These are phyloP conservation scores for Setophaga kirtlandii DNA, from an alignment of 2,113 vertebrate genomes.

Conservation along the genomic window DNA sequence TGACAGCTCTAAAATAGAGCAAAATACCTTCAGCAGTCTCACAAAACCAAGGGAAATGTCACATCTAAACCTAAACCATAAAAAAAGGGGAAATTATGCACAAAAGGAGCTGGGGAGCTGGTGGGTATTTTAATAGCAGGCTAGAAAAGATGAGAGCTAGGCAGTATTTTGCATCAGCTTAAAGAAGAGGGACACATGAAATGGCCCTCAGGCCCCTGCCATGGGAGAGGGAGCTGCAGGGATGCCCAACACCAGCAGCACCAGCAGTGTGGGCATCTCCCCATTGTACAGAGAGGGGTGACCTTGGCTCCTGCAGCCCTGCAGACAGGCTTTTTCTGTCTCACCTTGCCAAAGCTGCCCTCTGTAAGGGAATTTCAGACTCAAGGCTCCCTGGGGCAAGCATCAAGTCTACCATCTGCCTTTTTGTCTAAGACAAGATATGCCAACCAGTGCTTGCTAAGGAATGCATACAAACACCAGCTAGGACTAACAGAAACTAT, in stretches of 20 bases:
- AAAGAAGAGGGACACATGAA: not conserved
- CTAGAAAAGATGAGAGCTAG: not conserved
- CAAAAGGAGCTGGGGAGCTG: not conserved
- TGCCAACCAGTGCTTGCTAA: not conserved
- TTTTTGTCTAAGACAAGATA: not conserved
- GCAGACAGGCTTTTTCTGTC: not conserved
- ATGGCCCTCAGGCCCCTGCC: not conserved
- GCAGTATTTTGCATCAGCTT: not conserved
- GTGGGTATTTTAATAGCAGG: not conserved
- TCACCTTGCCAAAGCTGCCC: not conserved
- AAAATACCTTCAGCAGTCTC: constrained; percentile 33
- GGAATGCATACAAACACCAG: not conserved
- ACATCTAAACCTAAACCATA: not conserved
- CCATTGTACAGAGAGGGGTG: fast-evolving
- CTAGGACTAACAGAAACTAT: not conserved
- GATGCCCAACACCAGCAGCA: fast-evolving
- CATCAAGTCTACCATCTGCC: not conserved
- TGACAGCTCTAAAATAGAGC: constrained; percentile 43
- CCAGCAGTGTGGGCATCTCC: too few relatives aligned
- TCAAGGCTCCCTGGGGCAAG: not conserved
- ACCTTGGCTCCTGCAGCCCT: not conserved
- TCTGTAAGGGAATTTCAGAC: not conserved
- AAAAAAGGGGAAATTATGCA: constrained; percentile 13
- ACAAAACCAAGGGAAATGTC: constrained; percentile 8
- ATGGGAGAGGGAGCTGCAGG: not conserved